These are phyloP conservation scores for Aleiodes leptofemur DNA, from an alignment of 2,888 invertebrate genomes.

Conservation along the genomic window DNA sequence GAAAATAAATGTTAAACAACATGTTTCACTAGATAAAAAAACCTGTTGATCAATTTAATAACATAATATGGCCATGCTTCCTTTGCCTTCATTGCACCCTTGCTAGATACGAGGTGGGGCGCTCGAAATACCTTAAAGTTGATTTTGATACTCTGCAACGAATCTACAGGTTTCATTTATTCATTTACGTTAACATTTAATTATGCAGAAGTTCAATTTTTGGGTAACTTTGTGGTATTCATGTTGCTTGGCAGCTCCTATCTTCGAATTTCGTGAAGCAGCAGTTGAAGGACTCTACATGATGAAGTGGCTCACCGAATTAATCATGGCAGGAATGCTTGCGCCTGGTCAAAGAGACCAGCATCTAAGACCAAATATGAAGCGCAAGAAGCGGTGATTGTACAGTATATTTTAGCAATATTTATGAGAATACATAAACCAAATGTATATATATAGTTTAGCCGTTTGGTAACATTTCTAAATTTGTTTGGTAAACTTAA, in stretches of 20 bases:
- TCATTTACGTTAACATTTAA: not conserved
- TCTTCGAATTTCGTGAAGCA: constrained; percentile 60
- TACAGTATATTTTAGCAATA: constrained; percentile 6
- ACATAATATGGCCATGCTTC: no score
- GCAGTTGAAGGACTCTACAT: constrained; percentile 59
- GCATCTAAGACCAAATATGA: constrained; percentile 58
- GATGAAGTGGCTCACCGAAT: constrained; percentile 69
- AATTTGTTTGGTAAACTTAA: constrained; percentile 32
- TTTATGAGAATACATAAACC: not conserved
- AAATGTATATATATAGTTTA: constrained; percentile 9
- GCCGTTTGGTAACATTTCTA: constrained; percentile 3
- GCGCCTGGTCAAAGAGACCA: constrained; percentile 66
- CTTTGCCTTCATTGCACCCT: no score
- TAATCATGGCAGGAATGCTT: constrained; percentile 68
- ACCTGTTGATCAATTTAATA: no score
- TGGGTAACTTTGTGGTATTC: constrained; percentile 48
- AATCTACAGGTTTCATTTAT: constrained; percentile 16
- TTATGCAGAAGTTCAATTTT: constrained; percentile 3
- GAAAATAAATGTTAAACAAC: no score
- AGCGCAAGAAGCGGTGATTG: constrained; percentile 70
- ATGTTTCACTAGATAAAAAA: no score
- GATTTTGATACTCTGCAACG: constrained; percentile 14
- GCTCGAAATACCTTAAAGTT: no score
- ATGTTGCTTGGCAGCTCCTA: constrained; percentile 62
- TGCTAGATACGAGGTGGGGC: no score